Evolutionary conservation across 1,140 invertebrate species (phyloP).

Genomic region (Xylocopa sonorina): DNA sequence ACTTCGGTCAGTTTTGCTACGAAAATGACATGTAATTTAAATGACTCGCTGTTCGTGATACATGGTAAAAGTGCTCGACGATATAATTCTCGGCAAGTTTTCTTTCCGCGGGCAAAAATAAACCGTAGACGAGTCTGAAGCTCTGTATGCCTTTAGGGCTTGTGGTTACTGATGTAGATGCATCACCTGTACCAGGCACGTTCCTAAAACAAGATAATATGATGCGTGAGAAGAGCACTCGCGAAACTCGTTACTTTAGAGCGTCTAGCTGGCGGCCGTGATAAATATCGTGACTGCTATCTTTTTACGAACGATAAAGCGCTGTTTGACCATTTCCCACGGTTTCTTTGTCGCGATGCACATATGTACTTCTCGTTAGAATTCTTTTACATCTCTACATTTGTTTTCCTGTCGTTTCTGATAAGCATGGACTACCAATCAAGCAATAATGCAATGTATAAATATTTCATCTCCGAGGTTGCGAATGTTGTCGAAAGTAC

Average conservation of each 20-base stretch:
- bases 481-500: no score
- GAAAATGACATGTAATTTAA: neutral
- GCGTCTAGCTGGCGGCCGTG: neutral
- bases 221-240: conserved; percentile 16
- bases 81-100: conserved; percentile 6
- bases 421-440: conserved; percentile 43
- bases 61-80: conserved; percentile 15
- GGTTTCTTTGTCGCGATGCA: neutral
- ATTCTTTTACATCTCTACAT: no score
- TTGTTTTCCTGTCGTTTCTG: neutral
- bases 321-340: conserved; percentile 1
- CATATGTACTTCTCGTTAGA: neutral
- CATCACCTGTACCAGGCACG: conserved; percentile 13
- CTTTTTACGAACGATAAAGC: conserved; percentile 22
- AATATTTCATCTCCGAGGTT: neutral
- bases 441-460: neutral
- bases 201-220: conserved; percentile 4
- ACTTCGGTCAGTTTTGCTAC: no score
- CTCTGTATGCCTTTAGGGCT: conserved; percentile 31
- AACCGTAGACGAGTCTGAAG: conserved; percentile 7
- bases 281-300: conserved; percentile 15
- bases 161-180: conserved; percentile 30
- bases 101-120: conserved; percentile 22
- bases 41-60: neutral
- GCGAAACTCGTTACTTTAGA: conserved; percentile 33